These are phyloP conservation scores for Vulpes lagopus DNA, from an alignment of 2,113 vertebrate genomes.

Conservation along the genomic window DNA sequence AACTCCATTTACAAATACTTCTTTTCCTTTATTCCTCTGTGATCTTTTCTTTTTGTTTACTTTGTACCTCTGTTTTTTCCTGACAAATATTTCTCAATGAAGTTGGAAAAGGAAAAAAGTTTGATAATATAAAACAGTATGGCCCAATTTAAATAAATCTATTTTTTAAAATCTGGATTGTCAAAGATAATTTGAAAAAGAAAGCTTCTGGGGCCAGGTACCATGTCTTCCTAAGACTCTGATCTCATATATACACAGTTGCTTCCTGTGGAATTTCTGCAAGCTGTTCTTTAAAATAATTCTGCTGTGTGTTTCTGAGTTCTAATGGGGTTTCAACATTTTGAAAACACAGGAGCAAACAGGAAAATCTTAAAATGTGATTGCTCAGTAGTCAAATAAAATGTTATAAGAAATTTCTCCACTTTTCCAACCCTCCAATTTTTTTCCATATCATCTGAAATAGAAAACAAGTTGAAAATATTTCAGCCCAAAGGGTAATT, in stretches of 20 bases:
- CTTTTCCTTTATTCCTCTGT: conserved; percentile 28
- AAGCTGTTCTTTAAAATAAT: conserved; percentile 69
- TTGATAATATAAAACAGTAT: conserved; percentile 40
- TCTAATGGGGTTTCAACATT: conserved; percentile 56
- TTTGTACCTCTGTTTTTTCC: background rate
- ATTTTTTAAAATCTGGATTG: conserved; percentile 1
- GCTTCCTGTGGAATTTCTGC: conserved; percentile 55
- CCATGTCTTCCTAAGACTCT: conserved; percentile 41
- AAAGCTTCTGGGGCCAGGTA: conserved; percentile 41
- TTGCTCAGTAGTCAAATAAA: conserved; percentile 68
- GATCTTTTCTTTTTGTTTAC: conserved; percentile 42
- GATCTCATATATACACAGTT: conserved; percentile 2
- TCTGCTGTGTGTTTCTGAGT: conserved; percentile 21
- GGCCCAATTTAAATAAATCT: conserved; percentile 54
- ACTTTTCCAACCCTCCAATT: conserved; percentile 33
- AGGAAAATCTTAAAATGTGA: conserved; percentile 69
- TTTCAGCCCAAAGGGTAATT: conserved; percentile 69
- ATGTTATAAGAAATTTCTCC: conserved; percentile 60
- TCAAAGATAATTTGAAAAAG: conserved; percentile 69
- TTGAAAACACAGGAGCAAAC: conserved; percentile 52
- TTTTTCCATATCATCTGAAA: conserved; percentile 61
- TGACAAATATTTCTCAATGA: conserved; percentile 59
- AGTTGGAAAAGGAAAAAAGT: conserved; percentile 47
- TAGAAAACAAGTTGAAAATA: conserved; percentile 63
- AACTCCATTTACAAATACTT: conserved; percentile 45